A percentile compares a stretch with the other conserved stretches of the same genome.
phyloP scores from a whole-genome alignment of 1,140 invertebrate genomes.

The Trichogramma pretiosum region DNA sequence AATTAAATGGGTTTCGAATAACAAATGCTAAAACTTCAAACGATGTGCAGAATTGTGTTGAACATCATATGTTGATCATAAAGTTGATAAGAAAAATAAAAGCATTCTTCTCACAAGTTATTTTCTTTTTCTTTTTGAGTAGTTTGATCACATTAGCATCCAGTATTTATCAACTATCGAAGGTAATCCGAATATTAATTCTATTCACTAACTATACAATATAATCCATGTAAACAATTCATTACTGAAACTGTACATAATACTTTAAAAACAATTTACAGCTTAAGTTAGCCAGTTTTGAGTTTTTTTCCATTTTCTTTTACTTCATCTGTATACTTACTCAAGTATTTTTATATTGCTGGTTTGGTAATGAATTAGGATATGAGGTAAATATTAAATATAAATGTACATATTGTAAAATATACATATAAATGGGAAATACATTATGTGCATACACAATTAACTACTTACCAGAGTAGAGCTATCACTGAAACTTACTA shows the following conservation, averaged over 20 bases:
- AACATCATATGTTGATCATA: constrained; percentile 9
- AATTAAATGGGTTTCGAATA: constrained; percentile 27
- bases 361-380: constrained; percentile 28
- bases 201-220: no score
- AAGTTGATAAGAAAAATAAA: constrained; percentile 14
- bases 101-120: constrained; percentile 23
- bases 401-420: no score
- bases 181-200: no score
- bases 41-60: constrained; percentile 3
- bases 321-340: constrained; percentile 27
- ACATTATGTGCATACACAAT: no score
- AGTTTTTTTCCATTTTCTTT: constrained; percentile 18
- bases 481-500: constrained; percentile 4
- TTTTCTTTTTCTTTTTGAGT: constrained; percentile 25
- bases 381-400: constrained; percentile 21
- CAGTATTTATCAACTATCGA: constrained; percentile 27
- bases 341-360: constrained; percentile 32
- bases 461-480: constrained; percentile 14
- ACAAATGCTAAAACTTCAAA: constrained; percentile 10
- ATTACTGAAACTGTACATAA: no score
- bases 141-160: constrained; percentile 29
- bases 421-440: no score
- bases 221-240: no score
- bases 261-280: constrained; percentile 18
- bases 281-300: constrained; percentile 20